Evolutionary conservation across 53 echinoderm and acorn worm species (phyloP), one percentile per base, ranked within the genome.

Genomic region (Arbacia lixula): DNA sequence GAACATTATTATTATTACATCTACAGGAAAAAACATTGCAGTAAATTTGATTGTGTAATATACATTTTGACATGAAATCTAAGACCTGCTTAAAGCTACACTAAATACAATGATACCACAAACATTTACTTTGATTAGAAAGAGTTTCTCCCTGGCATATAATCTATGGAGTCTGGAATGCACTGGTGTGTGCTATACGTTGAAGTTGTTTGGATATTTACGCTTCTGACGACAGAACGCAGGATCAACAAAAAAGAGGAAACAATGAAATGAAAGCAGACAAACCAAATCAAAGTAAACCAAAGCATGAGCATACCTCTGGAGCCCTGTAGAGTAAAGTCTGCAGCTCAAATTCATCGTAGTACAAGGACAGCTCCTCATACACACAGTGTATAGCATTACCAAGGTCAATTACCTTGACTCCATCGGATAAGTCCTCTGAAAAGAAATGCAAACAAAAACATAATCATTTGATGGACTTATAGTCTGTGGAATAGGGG

Each of bases 391-490:
- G 97, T 66, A 97, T 91, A 12, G 97, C 97, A 61, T 97, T 97
- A 12, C 97, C 97, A 77, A 97, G 94, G 86, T 97, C 97, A 33
- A 97, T 94, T 77, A 97, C 90, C 72, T 97, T 97, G 76, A 93
- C 68, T 12, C 91, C 91, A 22, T 68, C 83, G 37, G 84, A 80
- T 53, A 91, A 29, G 82, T 93, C 88, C 34, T 86, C 95, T 95
- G 73, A 5, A 55, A 55, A 49, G 11, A 3, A 30, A 21, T 46
- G 29, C 5, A 57, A 57, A n/a, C n/a, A n/a, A n/a, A n/a, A n/a
- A n/a, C n/a, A n/a, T n/a, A n/a, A n/a, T n/a, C n/a, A n/a, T n/a
- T n/a, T n/a, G n/a, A n/a, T n/a, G n/a, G n/a, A n/a, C n/a, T n/a
- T n/a, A n/a, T n/a, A n/a, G n/a, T n/a, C n/a, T n/a, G n/a, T n/a